phyloP scores from a whole-genome alignment of 1,140 invertebrate genomes.

The Rhynchophorus ferrugineus region DNA sequence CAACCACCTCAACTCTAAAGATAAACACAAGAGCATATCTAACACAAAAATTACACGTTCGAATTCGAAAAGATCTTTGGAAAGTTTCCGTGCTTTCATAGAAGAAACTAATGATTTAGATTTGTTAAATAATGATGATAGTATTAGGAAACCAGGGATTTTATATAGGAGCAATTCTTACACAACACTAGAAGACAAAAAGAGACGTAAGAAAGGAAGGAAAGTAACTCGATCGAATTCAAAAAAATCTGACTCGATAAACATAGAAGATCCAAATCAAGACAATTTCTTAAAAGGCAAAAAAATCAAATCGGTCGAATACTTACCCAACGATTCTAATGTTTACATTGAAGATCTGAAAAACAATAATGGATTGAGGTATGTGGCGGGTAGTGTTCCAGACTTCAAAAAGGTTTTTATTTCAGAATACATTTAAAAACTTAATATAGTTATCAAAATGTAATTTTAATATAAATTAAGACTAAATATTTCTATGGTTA shows the following conservation, averaged over 20 bases:
- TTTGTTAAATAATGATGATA: conserved; percentile 7
- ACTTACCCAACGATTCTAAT: conserved; percentile 24
- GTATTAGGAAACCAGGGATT: conserved; percentile 16
- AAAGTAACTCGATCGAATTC: conserved; percentile 24
- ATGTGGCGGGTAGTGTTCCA: conserved; percentile 45
- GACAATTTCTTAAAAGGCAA: conserved; percentile 6
- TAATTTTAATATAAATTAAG: neutral
- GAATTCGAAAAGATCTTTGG: conserved; percentile 36
- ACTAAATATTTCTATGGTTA: neutral
- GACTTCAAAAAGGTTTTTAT: conserved; percentile 51
- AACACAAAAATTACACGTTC: conserved; percentile 32
- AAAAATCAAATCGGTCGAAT: conserved; percentile 31
- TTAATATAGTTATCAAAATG: neutral
- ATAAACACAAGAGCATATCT: conserved; percentile 10
- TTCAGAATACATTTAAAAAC: conserved; percentile 44
- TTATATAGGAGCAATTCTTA: conserved; percentile 36
- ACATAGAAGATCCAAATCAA: conserved; percentile 3
- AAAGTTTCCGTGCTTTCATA: conserved; percentile 35
- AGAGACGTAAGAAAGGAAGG: conserved; percentile 20
- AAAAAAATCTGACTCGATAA: conserved; percentile 22
- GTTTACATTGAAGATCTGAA: conserved; percentile 26
- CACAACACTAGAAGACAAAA: conserved; percentile 28
- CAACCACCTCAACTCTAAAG: neutral
- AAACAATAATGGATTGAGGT: conserved; percentile 29
- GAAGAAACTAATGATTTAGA: conserved; percentile 14